Percentiles rank a stretch among this genome's conserved stretches.
Evolutionary conservation across 2,113 vertebrate species (phyloP).

Genomic region (Oreocharis arfaki): DNA sequence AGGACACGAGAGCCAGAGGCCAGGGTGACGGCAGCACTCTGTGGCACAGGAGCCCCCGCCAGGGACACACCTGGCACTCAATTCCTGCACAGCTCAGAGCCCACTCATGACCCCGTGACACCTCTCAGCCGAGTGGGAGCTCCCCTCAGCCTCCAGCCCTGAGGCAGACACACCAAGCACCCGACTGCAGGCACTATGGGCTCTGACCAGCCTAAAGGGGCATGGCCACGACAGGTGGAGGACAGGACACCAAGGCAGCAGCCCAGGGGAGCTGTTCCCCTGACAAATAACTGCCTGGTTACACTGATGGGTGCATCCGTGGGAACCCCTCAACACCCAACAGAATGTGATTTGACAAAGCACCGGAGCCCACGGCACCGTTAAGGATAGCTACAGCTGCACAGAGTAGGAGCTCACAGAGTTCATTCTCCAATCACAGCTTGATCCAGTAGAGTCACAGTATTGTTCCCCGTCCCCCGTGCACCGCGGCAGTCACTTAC

Average conservation of each 20-base stretch:
- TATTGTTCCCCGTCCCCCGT: rapidly evolving
- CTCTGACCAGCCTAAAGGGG: not conserved
- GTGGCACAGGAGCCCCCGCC: rapidly evolving
- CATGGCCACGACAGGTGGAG: rapidly evolving
- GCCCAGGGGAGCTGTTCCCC: rapidly evolving
- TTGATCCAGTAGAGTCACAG: not conserved
- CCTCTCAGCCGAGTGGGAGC: not conserved
- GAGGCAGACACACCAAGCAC: not conserved
- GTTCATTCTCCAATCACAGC: rapidly evolving
- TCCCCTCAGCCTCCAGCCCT: not conserved
- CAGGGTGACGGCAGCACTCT: not conserved
- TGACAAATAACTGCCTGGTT: not conserved
- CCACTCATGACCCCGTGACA: no score
- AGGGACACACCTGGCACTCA: not conserved
- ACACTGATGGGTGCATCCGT: no score
- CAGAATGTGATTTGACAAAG: not conserved
- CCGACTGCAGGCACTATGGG: no score
- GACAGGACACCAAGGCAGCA: not conserved
- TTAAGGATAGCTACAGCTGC: rapidly evolving
- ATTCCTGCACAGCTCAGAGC: no score
- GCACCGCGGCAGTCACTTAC: rapidly evolving
- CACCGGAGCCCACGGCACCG: not conserved
- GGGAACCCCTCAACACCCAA: not conserved
- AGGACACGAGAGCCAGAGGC: not conserved
- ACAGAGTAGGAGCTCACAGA: rapidly evolving